A percentile compares a stretch with the other conserved stretches of the same genome.
phyloP scores from a whole-genome alignment of 2,888 invertebrate genomes.

The Hirudinaria manillensis region DNA sequence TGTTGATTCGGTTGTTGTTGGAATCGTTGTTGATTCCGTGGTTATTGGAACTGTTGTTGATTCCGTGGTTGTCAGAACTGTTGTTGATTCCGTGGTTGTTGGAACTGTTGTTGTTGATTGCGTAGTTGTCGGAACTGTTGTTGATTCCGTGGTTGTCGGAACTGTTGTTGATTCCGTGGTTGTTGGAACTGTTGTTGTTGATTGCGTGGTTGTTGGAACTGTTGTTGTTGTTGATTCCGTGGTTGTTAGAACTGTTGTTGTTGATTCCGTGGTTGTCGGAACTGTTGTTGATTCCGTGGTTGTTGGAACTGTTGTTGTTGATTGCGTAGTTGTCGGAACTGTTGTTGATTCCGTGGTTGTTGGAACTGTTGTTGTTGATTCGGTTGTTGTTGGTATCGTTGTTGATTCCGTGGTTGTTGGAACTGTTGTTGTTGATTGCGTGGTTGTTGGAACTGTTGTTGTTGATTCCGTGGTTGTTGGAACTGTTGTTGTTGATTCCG shows the following conservation, averaged over 20 bases:
- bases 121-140: too few species aligned
- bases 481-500: neutral
- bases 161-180: too few species aligned
- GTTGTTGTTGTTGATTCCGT: too few species aligned
- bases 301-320: constrained; percentile 14
- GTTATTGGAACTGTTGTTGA: too few species aligned
- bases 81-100: too few species aligned
- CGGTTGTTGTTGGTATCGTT: neutral
- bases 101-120: too few species aligned
- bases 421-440: neutral
- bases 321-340: neutral
- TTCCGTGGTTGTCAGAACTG: too few species aligned
- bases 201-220: too few species aligned
- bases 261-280: neutral
- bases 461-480: neutral
- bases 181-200: too few species aligned
- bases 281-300: neutral
- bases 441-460: neutral
- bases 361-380: neutral
- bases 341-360: neutral
- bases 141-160: too few species aligned
- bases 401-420: neutral
- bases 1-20: too few species aligned
- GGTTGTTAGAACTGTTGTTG: neutral
- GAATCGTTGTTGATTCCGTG: too few species aligned